phyloP scores from a whole-genome alignment of 2,888 invertebrate species.

The Rosalia funebris region DNA sequence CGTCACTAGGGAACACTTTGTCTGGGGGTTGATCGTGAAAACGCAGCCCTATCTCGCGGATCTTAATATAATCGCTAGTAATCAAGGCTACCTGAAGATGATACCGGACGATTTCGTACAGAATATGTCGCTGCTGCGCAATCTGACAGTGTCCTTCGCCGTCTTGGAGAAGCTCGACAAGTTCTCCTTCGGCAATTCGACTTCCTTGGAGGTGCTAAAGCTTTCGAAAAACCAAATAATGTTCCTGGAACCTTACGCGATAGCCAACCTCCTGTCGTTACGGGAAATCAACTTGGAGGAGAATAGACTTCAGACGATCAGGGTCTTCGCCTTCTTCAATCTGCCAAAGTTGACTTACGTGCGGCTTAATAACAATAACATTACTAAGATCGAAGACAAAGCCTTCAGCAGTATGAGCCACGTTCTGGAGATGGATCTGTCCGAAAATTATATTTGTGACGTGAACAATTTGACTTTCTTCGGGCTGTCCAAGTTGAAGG shows the following conservation, averaged over 20 bases:
- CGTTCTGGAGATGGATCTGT: slow-evolving; percentile 83
- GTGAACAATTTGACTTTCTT: slow-evolving; percentile 81
- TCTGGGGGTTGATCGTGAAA: slow-evolving; percentile 77
- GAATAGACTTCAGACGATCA: slow-evolving; percentile 80
- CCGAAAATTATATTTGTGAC: slow-evolving; percentile 78
- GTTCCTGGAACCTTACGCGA: slow-evolving; percentile 74
- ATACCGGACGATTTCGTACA: slow-evolving; percentile 68
- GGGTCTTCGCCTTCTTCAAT: slow-evolving; percentile 77
- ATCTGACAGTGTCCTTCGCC: slow-evolving; percentile 78
- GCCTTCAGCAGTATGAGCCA: slow-evolving; percentile 80
- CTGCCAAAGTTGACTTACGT: slow-evolving; percentile 79
- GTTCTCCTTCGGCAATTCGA: slow-evolving; percentile 79
- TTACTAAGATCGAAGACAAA: slow-evolving; percentile 85
- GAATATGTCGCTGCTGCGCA: slow-evolving; percentile 73
- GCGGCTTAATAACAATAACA: slow-evolving; percentile 85
- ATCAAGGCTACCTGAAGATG: slow-evolving; percentile 75
- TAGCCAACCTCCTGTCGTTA: slow-evolving; percentile 77
- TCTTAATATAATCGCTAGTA: slow-evolving; percentile 77
- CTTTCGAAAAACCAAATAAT: slow-evolving; percentile 78
- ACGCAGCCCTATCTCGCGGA: slow-evolving; percentile 77
- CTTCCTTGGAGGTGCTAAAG: slow-evolving; percentile 73
- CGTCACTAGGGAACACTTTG: slow-evolving; percentile 73
- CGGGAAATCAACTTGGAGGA: slow-evolving; percentile 77
- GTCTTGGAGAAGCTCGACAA: slow-evolving; percentile 76
- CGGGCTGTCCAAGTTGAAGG: slow-evolving; percentile 77